Percentiles rank a stretch among this genome's conserved stretches.
phyloP scores from a whole-genome alignment of 2,888 invertebrate species.

The Ceratothoa steindachneri region DNA sequence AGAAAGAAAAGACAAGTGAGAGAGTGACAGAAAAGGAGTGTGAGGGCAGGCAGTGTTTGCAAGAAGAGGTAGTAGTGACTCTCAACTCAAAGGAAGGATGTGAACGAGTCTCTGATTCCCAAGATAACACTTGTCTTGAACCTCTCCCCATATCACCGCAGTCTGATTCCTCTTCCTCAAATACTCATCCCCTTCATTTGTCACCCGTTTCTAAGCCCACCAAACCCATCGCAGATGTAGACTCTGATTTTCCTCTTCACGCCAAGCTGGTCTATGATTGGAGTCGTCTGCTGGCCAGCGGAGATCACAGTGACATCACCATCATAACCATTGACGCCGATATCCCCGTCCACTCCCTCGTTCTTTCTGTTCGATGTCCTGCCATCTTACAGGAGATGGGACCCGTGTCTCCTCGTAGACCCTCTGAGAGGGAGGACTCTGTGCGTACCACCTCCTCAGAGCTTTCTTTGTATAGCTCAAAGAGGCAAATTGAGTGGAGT shows the following conservation, averaged over 20 bases:
- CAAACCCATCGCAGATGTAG: too few species aligned
- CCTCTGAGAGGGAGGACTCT: too few species aligned
- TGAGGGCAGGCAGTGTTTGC: too few species aligned
- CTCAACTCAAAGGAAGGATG: too few species aligned
- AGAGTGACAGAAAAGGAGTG: too few species aligned
- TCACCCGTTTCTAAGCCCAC: not conserved
- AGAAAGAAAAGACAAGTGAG: too few species aligned
- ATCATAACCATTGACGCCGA: slow-evolving; percentile 1
- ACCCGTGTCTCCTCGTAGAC: too few species aligned
- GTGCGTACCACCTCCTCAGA: not conserved
- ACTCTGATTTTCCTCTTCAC: not conserved
- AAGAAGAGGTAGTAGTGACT: too few species aligned
- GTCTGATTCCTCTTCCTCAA: too few species aligned
- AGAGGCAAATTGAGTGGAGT: slow-evolving; percentile 11
- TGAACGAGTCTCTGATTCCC: too few species aligned
- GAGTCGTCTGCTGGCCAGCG: slow-evolving; percentile 20
- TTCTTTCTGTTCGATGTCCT: slow-evolving; percentile 26
- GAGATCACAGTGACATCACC: slow-evolving; percentile 24
- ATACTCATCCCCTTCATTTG: not conserved
- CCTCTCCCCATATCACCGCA: too few species aligned
- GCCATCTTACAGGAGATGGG: not conserved
- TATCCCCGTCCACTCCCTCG: slow-evolving; percentile 22
- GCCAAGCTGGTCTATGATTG: slow-evolving; percentile 27
- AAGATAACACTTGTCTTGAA: too few species aligned
- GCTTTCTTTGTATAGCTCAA: not conserved